These are phyloP conservation scores for Mimas tiliae DNA, from an alignment of 2,888 invertebrate species.

Conservation along the genomic window DNA sequence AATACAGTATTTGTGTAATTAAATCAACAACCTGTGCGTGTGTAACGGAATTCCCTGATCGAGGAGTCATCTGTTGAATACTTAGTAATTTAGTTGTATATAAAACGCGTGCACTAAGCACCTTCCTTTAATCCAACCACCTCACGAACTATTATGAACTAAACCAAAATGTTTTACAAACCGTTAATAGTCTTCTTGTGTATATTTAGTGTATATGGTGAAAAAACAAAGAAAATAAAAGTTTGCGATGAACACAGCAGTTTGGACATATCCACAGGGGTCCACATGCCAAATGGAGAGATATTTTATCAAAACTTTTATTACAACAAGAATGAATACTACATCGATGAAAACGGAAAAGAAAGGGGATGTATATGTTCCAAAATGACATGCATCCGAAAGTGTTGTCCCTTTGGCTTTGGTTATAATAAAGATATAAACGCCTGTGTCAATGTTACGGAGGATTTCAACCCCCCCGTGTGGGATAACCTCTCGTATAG, in stretches of 20 bases:
- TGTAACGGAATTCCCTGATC: slow-evolving; percentile 53
- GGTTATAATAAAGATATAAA: slow-evolving; percentile 42
- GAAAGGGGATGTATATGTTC: slow-evolving; percentile 55
- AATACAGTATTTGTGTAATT: slow-evolving; percentile 4
- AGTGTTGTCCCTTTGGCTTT: slow-evolving; percentile 64
- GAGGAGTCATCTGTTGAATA: slow-evolving; percentile 45
- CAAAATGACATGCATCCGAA: slow-evolving; percentile 53
- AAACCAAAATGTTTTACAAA: slow-evolving; percentile 13
- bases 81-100: slow-evolving; percentile 5
- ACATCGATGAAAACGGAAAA: slow-evolving; percentile 41
- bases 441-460: slow-evolving; percentile 45
- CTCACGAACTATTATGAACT: background rate
- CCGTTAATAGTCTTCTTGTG: slow-evolving; percentile 35
- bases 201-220: slow-evolving; percentile 32
- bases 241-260: slow-evolving; percentile 45
- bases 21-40: slow-evolving; percentile 31
- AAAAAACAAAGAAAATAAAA: slow-evolving; percentile 30
- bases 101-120: background rate
- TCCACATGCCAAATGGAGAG: slow-evolving; percentile 41
- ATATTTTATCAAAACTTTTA: slow-evolving; percentile 36
- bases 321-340: slow-evolving; percentile 54
- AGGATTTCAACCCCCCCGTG: slow-evolving; percentile 54
- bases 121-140: background rate
- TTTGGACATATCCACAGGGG: slow-evolving; percentile 55
- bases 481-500: slow-evolving; percentile 48